Base-by-base conservation (phyloP, 2,888 invertebrate species). In the Bombyx huttoni region DNA sequence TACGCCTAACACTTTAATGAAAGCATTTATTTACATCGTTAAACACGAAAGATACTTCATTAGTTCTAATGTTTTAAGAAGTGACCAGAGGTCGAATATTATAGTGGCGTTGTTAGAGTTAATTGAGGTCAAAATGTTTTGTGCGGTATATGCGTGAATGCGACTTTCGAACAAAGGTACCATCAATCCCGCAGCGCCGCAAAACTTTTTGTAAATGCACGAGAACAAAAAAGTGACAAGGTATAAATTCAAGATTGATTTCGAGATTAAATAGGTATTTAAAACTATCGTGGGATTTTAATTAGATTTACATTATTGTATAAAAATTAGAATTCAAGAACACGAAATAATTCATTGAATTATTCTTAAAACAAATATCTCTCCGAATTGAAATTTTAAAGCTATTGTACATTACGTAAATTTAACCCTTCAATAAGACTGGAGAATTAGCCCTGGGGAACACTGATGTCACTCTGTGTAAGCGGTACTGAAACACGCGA, bases 91-190 rank as follows among this genome's bases (percentile, higher is more conserved):
- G 72, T 57, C 59, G 73, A 70, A 73, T 75, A 79, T 78, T 78
- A 77, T 74, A 73, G 62, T 62, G 61, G 60, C 64, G 71, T 69
- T 78, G 80, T 77, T 62, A 54, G 64, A 73, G 70, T 74, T 78
- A 81, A 86, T 83, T 76, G 79, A 81, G 75, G 77, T 75, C 79
- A 73, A 74, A 76, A 78, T 67, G 65, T 68, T 75, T 75, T 72
- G 66, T 64, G 64, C 64, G 69, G 76, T 71, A 61, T 68, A 67
- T 75, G 73, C 72, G 72, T 70, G 62, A 68, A 78, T 76, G 74
- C 70, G 75, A 75, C 66, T 75, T 68, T 70, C 62, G 65, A 66
- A 79, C 80, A 81, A 84, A 78, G 78, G 69, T 68, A 63, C 75
- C 74, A 77, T 78, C 78, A 75, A 78, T 78, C 66, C 58, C 68